Percentiles rank a stretch among this genome's conserved stretches.
These are phyloP conservation scores for Zosterops hypoxanthus DNA, from an alignment of 2,113 vertebrate species.

Conservation along the genomic window DNA sequence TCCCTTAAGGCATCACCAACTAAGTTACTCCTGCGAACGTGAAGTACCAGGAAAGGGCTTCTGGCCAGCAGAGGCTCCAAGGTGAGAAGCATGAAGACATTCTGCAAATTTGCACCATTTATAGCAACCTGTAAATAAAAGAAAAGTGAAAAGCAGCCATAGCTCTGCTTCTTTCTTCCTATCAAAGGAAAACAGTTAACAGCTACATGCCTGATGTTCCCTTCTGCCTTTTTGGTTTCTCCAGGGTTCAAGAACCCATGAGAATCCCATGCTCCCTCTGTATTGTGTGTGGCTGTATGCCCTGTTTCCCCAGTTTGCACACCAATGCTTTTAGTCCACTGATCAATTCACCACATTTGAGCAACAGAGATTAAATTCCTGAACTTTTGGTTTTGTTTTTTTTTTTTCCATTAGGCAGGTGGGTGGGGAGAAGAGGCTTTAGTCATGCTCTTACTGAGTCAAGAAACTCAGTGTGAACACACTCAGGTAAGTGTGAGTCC, in stretches of 20 bases:
- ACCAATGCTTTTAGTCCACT: not conserved
- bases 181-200: not conserved
- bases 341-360: not conserved
- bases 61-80: slow-evolving; percentile 93
- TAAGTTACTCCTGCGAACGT: slow-evolving; percentile 90
- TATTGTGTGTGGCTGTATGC: not conserved
- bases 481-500: not conserved
- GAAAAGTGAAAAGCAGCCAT: not conserved
- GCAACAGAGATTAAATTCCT: not conserved
- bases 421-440: not conserved
- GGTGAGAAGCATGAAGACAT: slow-evolving; percentile 96
- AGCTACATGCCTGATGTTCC: not conserved
- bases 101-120: slow-evolving; percentile 94
- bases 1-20: slow-evolving; percentile 94
- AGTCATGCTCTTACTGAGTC: not conserved
- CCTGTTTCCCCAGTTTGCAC: not conserved
- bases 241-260: not conserved
- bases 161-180: not conserved
- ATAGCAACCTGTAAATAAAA: slow-evolving; percentile 86
- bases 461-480: not conserved
- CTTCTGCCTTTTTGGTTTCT: not conserved
- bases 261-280: not conserved
- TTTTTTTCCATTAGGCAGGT: not conserved
- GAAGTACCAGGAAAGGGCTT: slow-evolving; percentile 94
- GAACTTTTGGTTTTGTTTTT: not conserved